These are phyloP conservation scores for Antigone vipio DNA, from an alignment of 2,113 vertebrate species.

Conservation along the genomic window DNA sequence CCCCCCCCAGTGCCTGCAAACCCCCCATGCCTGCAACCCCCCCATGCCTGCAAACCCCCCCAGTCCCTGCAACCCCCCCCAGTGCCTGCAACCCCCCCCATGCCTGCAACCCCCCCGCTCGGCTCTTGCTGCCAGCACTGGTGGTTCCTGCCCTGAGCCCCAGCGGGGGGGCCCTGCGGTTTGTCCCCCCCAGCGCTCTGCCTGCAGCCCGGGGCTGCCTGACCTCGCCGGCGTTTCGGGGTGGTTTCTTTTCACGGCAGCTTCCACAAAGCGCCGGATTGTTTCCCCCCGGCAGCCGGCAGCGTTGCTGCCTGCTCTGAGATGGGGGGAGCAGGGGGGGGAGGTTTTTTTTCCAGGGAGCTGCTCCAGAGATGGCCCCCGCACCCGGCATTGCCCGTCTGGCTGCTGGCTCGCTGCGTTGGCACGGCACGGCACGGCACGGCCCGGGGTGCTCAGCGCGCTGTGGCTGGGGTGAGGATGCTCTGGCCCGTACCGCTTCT, in stretches of 20 bases:
- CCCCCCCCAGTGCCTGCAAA: too few species aligned
- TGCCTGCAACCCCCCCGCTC: neutral
- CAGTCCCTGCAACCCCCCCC: too few species aligned
- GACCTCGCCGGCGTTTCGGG: neutral
- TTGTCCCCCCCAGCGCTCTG: neutral
- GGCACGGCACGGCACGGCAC: rapidly evolving
- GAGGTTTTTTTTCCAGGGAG: neutral
- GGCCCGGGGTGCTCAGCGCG: neutral
- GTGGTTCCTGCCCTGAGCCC: neutral
- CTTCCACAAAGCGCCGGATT: neutral
- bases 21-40: too few species aligned
- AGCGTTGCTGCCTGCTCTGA: neutral
- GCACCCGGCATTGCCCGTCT: rapidly evolving
- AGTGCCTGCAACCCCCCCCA: too few species aligned
- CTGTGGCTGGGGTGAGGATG: neutral
- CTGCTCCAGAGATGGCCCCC: neutral
- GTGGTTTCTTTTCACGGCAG: neutral
- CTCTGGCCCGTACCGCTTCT: neutral
- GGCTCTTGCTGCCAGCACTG: neutral
- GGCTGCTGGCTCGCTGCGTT: neutral
- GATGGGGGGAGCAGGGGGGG: neutral
- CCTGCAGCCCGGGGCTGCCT: neutral
- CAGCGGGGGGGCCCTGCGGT: neutral
- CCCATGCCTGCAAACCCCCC: too few species aligned
- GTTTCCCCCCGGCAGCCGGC: neutral